Evolutionary conservation across 2,888 invertebrate species (phyloP), one percentile per base, ranked within the genome.

Genomic region (Electrophaes corylata): DNA sequence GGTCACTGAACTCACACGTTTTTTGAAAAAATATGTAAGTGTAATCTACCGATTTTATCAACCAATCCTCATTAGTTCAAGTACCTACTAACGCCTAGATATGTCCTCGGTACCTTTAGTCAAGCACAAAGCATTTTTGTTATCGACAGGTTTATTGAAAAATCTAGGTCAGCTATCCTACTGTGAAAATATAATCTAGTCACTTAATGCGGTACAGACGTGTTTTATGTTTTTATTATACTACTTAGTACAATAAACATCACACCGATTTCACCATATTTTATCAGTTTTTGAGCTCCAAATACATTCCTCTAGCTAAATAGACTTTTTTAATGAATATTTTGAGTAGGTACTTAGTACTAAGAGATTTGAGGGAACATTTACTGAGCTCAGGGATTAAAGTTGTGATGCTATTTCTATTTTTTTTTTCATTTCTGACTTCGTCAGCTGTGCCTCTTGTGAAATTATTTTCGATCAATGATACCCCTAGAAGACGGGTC

Each of bases 91-190:
- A 41, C 40, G 43, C 31, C 19, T 35, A 47, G 64, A 64, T 57
- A 60, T 50, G 37, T 26, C 10, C 20, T 50, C 44, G 49, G 50
- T 62, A 60, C 57, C 40, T 51, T 55, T 50, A 56, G 37, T 45
- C 60, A 59, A 52, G 43, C 49, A 57, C 57, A 55, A 41, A 33
- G 29, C 29, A 43, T 61, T 62, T 60, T 62, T 65, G 59, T 51
- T 73, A 70, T 70, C 67, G 64, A 61, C 65, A 57, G 60, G 46
- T 39, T 41, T 35, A 66, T 60, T 64, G 19, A 54, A 53, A 62
- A 66, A 72, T 70, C 57, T 69, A 48, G 70, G 70, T 71, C 68
- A 69, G 61, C 23, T 62, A 59, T 61, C 11, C 19, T 40, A 46
- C 55, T 62, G 53, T 62, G 57, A 54, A n/a, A 41, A 35, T 39